Base-by-base conservation (phyloP, 1,140 invertebrate genomes). In the Caenorhabditis brenneri region DNA sequence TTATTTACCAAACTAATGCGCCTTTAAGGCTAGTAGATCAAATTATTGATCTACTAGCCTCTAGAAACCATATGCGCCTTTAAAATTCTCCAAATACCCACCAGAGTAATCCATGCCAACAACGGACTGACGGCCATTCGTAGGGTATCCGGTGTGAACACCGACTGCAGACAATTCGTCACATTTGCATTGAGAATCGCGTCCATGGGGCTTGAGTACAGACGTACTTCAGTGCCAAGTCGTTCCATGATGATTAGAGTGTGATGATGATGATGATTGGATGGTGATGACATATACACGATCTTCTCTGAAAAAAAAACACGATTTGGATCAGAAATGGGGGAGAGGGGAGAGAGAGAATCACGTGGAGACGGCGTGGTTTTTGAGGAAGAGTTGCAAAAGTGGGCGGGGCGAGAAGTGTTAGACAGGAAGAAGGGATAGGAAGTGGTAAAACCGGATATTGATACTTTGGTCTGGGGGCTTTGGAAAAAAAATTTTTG, bases 191-290 rank as follows among this genome's bases (percentile, higher is more conserved):
- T 24, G n/a, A 46, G n/a, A 7, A 42, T 31, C n/a, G 65, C 22
- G 3, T 33, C 0, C 12, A 19, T 24, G 12, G 65, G 36, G 27
- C n/a, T 6, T 6, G 53, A 58, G 53, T 74, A 74, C 65, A 74
- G 3, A 12, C 65, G 65, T n/a, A 42, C 65, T 42, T 74, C 65
- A 27, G 29, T 65, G 65, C 49, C n/a, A n/a, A 74, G 19, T 74
- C 65, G 65, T 74, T 74, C 65, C 65, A 74, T 74, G 36, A 74
- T 74, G 42, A 74, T 16, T 24, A 74, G 65, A 22, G 65, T 42
- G 36, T 22, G n/a, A 19, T 16, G 10, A 12, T 6, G 36, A 9
- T 29, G 65, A 10, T 12, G 53, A 29, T n/a, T 16, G n/a, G 49
- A 16, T 12, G 65, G 46, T 39, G 65, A 74, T 74, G 65, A 42